A percentile compares a stretch with the other conserved stretches of the same genome.
Conservation (phyloP, 2,888 invertebrate genomes). For the Himalopsyche kuldschensis region DNA sequence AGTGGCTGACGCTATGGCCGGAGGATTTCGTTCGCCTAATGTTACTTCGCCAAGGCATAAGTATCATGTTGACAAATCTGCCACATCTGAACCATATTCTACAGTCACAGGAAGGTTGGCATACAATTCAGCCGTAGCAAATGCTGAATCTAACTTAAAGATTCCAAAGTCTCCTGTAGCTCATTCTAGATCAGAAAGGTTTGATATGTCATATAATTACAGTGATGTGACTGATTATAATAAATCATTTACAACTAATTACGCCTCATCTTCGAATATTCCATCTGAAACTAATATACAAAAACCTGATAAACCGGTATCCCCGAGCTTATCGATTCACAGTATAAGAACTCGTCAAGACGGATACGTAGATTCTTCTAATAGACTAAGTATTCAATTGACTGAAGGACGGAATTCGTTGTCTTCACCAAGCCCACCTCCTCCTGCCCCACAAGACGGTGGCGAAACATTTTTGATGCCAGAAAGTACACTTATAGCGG, state of each 20-base stretch:
- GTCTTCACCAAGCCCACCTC: slow-evolving; percentile 73
- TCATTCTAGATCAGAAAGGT: slow-evolving; percentile 59
- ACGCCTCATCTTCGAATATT: slow-evolving; percentile 55
- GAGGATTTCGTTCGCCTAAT: slow-evolving; percentile 51
- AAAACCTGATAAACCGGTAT: slow-evolving; percentile 59
- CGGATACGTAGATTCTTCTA: slow-evolving; percentile 59
- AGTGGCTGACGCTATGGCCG: slow-evolving; percentile 61
- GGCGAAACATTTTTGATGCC: slow-evolving; percentile 56
- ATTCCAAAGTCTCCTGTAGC: slow-evolving; percentile 55
- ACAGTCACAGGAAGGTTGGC: slow-evolving; percentile 67
- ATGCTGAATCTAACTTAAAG: slow-evolving; percentile 62
- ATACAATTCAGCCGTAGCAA: slow-evolving; percentile 69
- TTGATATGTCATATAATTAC: slow-evolving; percentile 62
- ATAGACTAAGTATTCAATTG: slow-evolving; percentile 54
- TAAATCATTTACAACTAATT: slow-evolving; percentile 42
- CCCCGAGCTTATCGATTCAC: slow-evolving; percentile 66
- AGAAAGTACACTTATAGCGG: slow-evolving; percentile 40
- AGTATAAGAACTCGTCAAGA: slow-evolving; percentile 68
- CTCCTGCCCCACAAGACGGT: slow-evolving; percentile 77
- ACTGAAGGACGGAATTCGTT: slow-evolving; percentile 51
- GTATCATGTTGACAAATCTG: slow-evolving; percentile 58
- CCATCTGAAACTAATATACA: slow-evolving; percentile 56
- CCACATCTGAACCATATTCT: slow-evolving; percentile 64
- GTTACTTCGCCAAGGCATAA: slow-evolving; percentile 61
- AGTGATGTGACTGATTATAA: slow-evolving; percentile 40